A percentile compares a stretch with the other conserved stretches of the same genome.
Evolutionary conservation across 1,140 invertebrate genomes (phyloP).

Genomic region (Steinernema feltiae): DNA sequence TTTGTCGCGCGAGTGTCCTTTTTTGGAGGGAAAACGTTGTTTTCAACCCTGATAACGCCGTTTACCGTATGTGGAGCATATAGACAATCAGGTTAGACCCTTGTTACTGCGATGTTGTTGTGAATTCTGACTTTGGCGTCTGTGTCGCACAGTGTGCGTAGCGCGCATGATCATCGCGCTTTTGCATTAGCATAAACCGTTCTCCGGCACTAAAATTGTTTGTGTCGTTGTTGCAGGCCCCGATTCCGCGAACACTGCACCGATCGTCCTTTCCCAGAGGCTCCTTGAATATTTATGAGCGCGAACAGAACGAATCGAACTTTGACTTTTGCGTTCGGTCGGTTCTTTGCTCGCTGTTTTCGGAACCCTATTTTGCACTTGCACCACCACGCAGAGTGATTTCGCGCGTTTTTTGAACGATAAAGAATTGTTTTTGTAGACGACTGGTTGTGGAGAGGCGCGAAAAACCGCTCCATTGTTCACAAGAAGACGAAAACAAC

Average conservation of each 20-base stretch:
- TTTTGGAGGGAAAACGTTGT: slow-evolving; percentile 6
- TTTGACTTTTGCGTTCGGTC: not conserved
- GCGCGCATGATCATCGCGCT: no score
- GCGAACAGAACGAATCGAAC: not conserved
- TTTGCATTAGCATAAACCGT: no score
- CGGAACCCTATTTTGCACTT: not conserved
- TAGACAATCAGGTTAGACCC: no score
- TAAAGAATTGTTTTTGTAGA: slow-evolving; percentile 6
- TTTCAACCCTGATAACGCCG: not conserved
- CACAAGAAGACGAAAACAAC: not conserved
- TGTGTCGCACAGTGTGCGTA: no score
- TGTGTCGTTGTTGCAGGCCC: no score
- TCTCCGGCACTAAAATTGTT: no score
- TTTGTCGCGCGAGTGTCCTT: not conserved
- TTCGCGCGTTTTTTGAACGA: not conserved
- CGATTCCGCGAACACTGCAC: no score
- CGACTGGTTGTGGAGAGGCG: not conserved
- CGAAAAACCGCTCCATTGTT: not conserved
- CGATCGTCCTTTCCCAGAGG: slow-evolving; percentile 12
- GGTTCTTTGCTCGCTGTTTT: not conserved
- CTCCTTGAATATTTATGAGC: not conserved
- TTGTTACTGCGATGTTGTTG: no score
- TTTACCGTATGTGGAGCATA: not conserved
- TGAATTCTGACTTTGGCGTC: no score
- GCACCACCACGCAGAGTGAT: not conserved